Base-by-base conservation (phyloP, 2,888 invertebrate species). In the Gryllus longicercus region DNA sequence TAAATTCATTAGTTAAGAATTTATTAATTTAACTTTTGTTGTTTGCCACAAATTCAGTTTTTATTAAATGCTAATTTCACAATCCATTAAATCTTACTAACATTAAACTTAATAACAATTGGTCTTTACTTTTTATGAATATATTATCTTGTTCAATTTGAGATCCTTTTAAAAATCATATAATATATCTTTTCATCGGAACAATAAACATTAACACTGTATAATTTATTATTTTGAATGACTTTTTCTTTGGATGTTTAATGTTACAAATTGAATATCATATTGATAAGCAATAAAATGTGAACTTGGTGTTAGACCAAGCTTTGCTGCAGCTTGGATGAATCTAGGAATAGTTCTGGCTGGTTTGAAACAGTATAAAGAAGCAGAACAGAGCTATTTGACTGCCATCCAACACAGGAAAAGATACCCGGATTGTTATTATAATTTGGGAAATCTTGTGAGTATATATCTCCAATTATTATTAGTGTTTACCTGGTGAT, bases 261-360 rank as follows among this genome's bases (percentile, higher is more conserved):
- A 38, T 38, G 38, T 5, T 38, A 38, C 38, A 8, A 5, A 38
- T 38, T 38, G 38, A 38, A 38, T 38, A 38, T 38, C 8, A 8
- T 38, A 8, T 38, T 38, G 4, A 38, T 38, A 0, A 38, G 2
- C 25, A 38, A 38, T 38, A 38, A 38, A 38, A 38, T 38, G 4
- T 38, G 25, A 38, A 38, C 4, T 2, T 38, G 38, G 76, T 86
- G 87, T 81, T 86, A 95, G 95, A 84, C 89, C 93, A 51, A 94
- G 95, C 86, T 98, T 98, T 88, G 94, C 98, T 2, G 94, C 97
- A 0, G 98, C 98, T 0, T 99, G 98, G 98, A 98, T 98, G 98
- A 99, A 99, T 88, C 89, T 98, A 79, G 98, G 98, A 21, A 98
- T 98, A 84, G 95, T 97, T 51, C 90, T 96, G 83, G 93, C 96